A percentile compares a stretch with the other conserved stretches of the same genome.
Conservation (phyloP, 2,113 vertebrate species). For the Dromiciops gliroides region DNA sequence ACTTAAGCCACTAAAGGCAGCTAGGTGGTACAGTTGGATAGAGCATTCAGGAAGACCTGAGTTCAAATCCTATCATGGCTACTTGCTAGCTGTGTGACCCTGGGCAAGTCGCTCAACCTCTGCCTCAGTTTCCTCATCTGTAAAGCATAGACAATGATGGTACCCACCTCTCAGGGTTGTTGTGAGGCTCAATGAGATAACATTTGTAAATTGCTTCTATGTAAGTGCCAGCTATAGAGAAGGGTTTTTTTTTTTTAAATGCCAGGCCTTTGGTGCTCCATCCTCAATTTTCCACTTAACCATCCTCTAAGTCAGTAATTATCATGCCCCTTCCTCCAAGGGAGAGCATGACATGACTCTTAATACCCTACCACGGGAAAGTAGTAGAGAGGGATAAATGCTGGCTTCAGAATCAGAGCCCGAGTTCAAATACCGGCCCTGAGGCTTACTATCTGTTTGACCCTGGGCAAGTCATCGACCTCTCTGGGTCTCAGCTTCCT, state of each 20-base stretch:
- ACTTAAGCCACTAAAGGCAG: neutral
- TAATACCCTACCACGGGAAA: neutral
- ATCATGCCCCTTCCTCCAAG: neutral
- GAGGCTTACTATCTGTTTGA: neutral
- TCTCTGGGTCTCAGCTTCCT: neutral
- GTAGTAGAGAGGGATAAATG: neutral
- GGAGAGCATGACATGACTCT: neutral
- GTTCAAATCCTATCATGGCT: neutral
- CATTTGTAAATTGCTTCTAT: neutral
- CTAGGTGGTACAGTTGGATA: neutral
- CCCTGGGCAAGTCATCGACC: neutral
- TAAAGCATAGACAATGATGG: neutral
- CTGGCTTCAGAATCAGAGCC: neutral
- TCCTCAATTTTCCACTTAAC: neutral
- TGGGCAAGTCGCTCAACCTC: neutral
- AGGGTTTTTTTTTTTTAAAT: neutral
- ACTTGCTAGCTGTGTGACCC: neutral
- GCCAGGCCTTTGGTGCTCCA: neutral
- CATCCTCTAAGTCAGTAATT: neutral
- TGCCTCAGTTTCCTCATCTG: neutral
- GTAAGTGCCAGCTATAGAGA: neutral
- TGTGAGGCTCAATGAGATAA: neutral
- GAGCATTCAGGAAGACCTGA: neutral
- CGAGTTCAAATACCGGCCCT: neutral
- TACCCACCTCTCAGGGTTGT: neutral